Conservation (phyloP, 35 echinoderm and acorn worm species). For the Apostichopus japonicus region DNA sequence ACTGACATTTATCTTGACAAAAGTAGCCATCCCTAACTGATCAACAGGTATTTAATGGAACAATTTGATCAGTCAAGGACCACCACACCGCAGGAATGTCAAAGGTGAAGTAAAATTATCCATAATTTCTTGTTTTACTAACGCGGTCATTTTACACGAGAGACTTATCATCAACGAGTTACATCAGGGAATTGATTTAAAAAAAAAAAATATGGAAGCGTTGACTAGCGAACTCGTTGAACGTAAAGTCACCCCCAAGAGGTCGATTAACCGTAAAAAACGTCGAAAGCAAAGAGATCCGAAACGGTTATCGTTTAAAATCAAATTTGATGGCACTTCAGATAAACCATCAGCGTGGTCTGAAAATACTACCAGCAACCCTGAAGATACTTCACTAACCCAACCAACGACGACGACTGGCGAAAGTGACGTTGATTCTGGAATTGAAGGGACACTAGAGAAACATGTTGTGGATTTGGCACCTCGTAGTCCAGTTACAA, state of each 20-base stretch:
- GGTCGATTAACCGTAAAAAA: slow-evolving; percentile 30
- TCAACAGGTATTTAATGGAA: too few relatives aligned
- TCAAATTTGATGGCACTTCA: slow-evolving; percentile 2
- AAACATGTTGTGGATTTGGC: not conserved
- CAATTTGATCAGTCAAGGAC: too few relatives aligned
- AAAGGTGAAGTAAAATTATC: too few relatives aligned
- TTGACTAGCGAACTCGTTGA: not conserved
- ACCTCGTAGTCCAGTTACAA: not conserved
- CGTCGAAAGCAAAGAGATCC: slow-evolving; percentile 42
- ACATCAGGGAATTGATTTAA: too few relatives aligned
- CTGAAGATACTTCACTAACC: not conserved
- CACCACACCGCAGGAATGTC: too few relatives aligned
- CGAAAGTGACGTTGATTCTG: slow-evolving; percentile 36
- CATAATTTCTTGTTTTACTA: too few relatives aligned
- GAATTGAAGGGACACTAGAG: slow-evolving; percentile 7
- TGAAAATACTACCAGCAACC: too few relatives aligned
- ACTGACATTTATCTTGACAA: too few relatives aligned
- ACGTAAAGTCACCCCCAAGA: not conserved
- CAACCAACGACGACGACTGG: not conserved
- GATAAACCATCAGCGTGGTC: not conserved
- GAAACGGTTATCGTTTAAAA: slow-evolving; percentile 27
- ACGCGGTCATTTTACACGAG: too few relatives aligned
- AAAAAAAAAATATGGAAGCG: too few relatives aligned
- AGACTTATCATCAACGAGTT: too few relatives aligned
- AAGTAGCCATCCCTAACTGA: too few relatives aligned